Conservation (phyloP, 1,140 invertebrate genomes). For the Brachionus plicatilis region DNA sequence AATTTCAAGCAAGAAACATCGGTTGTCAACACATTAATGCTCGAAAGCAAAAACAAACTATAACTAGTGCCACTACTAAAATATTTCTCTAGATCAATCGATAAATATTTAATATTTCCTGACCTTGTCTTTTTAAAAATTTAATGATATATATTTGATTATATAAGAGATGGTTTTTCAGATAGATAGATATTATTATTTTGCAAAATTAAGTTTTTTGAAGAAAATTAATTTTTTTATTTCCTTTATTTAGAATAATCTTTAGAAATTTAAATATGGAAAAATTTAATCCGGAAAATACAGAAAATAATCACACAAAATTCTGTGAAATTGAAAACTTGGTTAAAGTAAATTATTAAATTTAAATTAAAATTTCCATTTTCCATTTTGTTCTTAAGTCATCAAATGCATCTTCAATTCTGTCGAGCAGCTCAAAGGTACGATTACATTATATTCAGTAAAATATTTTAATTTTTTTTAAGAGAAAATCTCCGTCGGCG, state of each 20-base stretch:
- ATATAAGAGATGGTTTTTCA: not conserved
- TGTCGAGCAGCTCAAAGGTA: not conserved
- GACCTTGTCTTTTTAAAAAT: not conserved
- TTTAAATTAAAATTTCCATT: not conserved
- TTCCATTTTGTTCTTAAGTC: not conserved
- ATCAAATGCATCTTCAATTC: not conserved
- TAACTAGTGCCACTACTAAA: not conserved
- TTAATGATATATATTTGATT: not conserved
- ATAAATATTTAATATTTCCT: not conserved
- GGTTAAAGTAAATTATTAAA: not conserved
- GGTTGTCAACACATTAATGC: not conserved
- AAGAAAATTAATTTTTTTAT: not conserved
- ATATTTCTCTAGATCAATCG: not conserved
- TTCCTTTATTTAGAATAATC: not conserved
- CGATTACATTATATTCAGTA: not conserved
- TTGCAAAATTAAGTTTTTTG: not conserved
- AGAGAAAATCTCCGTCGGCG: not conserved
- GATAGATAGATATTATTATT: not conserved
- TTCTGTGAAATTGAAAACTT: not conserved
- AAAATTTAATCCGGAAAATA: not conserved
- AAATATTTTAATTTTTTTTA: not conserved
- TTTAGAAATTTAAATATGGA: not conserved
- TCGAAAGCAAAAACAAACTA: slow-evolving; percentile 9
- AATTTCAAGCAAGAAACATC: not conserved
- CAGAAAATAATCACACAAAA: not conserved